These are phyloP conservation scores for Eulemur coronatus DNA, from an alignment of 2,797 vertebrate species.

Conservation along the genomic window DNA sequence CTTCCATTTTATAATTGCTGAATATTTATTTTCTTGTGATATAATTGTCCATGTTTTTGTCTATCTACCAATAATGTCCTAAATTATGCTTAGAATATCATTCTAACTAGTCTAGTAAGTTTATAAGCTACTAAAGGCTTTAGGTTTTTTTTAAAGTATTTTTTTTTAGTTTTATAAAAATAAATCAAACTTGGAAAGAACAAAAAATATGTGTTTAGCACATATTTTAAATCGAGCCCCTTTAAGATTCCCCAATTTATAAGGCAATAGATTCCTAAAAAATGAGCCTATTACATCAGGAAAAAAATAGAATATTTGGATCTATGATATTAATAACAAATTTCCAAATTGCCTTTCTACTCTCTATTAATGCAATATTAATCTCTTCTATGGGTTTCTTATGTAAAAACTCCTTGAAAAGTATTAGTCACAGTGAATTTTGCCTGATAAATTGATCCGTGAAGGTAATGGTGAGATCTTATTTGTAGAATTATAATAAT, in stretches of 20 bases:
- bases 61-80: not conserved
- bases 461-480: not conserved
- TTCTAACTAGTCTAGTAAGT: not conserved
- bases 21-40: not conserved
- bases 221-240: not conserved
- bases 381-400: not conserved
- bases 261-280: not conserved
- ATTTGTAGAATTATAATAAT: not conserved
- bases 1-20: not conserved
- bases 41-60: not conserved
- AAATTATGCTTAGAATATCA: not conserved
- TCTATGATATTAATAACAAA: not conserved
- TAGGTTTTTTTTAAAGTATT: not conserved
- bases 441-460: not conserved
- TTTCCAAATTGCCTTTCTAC: not conserved
- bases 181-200: not conserved
- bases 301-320: not conserved
- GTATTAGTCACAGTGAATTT: not conserved
- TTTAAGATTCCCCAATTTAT: not conserved
- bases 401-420: not conserved
- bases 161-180: not conserved
- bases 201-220: not conserved
- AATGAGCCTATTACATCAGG: not conserved
- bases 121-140: not conserved
- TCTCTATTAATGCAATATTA: not conserved